Percentiles rank a stretch among this genome's conserved stretches.
phyloP scores from a whole-genome alignment of 2,888 invertebrate genomes.

The Micoletzkya japonica region DNA sequence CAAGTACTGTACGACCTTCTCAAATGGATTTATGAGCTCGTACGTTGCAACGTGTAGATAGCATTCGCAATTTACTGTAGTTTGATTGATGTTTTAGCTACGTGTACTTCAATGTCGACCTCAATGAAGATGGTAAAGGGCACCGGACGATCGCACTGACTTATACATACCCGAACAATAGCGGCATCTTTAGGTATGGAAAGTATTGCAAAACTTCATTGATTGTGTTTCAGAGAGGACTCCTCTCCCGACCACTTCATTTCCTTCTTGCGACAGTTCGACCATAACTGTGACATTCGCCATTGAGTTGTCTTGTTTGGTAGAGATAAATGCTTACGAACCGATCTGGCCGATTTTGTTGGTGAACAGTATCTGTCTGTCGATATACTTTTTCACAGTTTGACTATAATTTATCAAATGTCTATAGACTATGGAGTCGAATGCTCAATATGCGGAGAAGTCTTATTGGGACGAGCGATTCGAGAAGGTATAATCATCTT shows the following conservation, averaged over 20 bases:
- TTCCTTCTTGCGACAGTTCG: slow-evolving; percentile 22
- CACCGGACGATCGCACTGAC: slow-evolving; percentile 15
- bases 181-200: slow-evolving; percentile 17
- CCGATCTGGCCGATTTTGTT: no score
- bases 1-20: slow-evolving; percentile 26
- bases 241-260: slow-evolving; percentile 10
- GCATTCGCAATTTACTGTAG: not conserved
- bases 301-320: not conserved
- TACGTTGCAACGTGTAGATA: not conserved
- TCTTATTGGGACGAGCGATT: slow-evolving; percentile 54
- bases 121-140: slow-evolving; percentile 17
- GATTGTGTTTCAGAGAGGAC: slow-evolving; percentile 15
- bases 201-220: not conserved
- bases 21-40: slow-evolving; percentile 26
- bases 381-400: not conserved
- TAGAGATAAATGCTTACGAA: not conserved
- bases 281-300: slow-evolving; percentile 24
- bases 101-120: slow-evolving; percentile 28
- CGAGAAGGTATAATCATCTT: slow-evolving; percentile 27
- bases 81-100: not conserved
- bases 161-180: slow-evolving; percentile 24
- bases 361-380: no score
- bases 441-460: slow-evolving; percentile 41
- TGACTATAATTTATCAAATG: not conserved
- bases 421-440: slow-evolving; percentile 9